A percentile compares a stretch with the other conserved stretches of the same genome.
Conservation (phyloP, 2,113 vertebrate genomes). For the Podarcis raffonei region DNA sequence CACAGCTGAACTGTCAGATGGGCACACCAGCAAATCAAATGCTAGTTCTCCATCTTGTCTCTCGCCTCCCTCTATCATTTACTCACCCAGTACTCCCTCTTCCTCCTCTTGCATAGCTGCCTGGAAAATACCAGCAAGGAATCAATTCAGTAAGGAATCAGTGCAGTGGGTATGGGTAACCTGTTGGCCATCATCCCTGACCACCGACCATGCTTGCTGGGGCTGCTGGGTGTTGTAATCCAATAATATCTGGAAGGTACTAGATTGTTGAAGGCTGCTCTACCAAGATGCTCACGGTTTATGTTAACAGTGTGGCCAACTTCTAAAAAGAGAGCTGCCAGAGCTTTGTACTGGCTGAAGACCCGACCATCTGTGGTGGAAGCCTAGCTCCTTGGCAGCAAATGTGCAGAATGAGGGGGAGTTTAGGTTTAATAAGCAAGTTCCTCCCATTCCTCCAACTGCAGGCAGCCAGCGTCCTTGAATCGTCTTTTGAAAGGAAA, state of each 20-base stretch:
- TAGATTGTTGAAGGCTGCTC: too few relatives aligned
- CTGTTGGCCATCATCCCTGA: not conserved
- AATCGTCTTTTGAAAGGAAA: not conserved
- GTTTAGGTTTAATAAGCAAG: not conserved
- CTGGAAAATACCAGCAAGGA: not conserved
- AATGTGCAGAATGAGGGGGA: not conserved
- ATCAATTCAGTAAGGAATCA: not conserved
- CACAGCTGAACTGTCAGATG: not conserved
- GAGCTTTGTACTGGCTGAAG: not conserved
- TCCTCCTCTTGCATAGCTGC: not conserved
- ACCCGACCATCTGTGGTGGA: too few relatives aligned
- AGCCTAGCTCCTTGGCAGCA: not conserved
- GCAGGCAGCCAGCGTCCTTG: not conserved
- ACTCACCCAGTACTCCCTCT: not conserved
- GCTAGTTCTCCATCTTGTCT: not conserved
- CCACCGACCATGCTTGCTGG: not conserved
- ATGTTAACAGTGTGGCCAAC: not conserved
- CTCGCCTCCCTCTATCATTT: not conserved
- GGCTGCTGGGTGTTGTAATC: not conserved
- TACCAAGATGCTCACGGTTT: not conserved
- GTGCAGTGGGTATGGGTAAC: not conserved
- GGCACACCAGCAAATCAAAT: not conserved
- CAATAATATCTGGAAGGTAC: not conserved
- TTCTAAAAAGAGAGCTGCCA: not conserved
- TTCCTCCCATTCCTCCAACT: not conserved